Evolutionary conservation across 2,888 invertebrate genomes (phyloP).

Genomic region (Campoplex capitator): DNA sequence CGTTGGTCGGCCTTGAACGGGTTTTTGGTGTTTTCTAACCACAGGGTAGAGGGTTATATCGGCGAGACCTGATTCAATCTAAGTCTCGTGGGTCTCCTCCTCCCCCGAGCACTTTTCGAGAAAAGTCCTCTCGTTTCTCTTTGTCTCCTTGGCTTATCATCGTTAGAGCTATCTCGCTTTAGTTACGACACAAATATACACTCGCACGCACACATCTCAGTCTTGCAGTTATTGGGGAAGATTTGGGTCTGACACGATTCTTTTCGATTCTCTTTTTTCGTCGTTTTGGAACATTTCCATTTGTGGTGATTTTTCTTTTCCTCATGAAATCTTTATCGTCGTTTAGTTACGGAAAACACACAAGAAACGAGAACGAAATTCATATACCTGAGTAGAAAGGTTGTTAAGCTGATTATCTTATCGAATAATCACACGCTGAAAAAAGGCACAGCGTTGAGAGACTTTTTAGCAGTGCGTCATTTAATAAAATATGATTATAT

Average conservation of each 20-base stretch:
- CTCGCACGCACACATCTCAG: background rate
- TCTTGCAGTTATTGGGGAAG: constrained; percentile 18
- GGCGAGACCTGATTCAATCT: constrained; percentile 57
- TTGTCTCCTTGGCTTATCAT: constrained; percentile 28
- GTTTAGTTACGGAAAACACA: background rate
- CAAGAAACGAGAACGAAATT: background rate
- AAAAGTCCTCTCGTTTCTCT: constrained; percentile 5
- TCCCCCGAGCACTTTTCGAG: constrained; percentile 31
- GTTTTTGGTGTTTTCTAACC: constrained; percentile 55
- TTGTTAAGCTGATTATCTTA: background rate
- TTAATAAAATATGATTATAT: background rate
- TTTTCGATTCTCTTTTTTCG: constrained; percentile 2
- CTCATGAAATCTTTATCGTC: background rate
- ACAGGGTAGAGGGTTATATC: constrained; percentile 23
- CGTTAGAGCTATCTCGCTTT: constrained; percentile 27
- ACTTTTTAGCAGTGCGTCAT: too few species aligned
- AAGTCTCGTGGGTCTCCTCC: constrained; percentile 30
- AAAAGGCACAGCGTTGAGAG: too few species aligned
- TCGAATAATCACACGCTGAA: background rate
- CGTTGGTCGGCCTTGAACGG: constrained; percentile 60
- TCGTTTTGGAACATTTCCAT: too few species aligned
- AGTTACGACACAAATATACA: background rate
- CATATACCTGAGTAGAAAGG: background rate
- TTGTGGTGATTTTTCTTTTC: too few species aligned
- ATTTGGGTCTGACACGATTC: constrained; percentile 17